Percentiles rank a stretch among this genome's conserved stretches.
These are phyloP conservation scores for Silurus asotus DNA, from an alignment of 2,113 vertebrate genomes.

Conservation along the genomic window DNA sequence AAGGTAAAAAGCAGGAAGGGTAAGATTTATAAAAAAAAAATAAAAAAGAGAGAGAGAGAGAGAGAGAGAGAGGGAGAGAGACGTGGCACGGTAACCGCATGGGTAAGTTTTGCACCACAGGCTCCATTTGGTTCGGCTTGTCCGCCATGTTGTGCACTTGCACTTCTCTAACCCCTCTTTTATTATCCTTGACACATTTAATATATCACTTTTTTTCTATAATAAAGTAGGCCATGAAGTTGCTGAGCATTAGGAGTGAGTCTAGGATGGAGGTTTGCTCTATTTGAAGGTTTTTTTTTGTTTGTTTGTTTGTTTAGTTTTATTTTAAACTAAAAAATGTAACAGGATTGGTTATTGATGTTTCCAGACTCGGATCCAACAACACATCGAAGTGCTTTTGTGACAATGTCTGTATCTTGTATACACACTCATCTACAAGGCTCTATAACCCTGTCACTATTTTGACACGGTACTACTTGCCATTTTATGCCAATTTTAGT, in stretches of 20 bases:
- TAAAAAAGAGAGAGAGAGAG: neutral
- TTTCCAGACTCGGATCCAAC: neutral
- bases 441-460: neutral
- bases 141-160: conserved; percentile 29
- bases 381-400: neutral
- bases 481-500: neutral
- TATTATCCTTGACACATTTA: conserved; percentile 55
- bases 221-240: conserved; percentile 43
- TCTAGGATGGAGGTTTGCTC: neutral
- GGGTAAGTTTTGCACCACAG: conserved; percentile 19
- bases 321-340: neutral
- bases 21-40: neutral
- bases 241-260: neutral
- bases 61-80: neutral
- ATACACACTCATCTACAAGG: conserved; percentile 34
- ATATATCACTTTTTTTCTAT: conserved; percentile 13
- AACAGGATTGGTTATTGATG: neutral
- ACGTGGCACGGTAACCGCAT: neutral
- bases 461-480: neutral
- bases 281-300: neutral
- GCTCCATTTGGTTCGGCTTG: conserved; percentile 25
- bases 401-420: neutral
- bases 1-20: neutral
- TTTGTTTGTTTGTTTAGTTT: neutral
- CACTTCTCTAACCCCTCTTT: neutral